Evolutionary conservation across 2,113 vertebrate species (phyloP), one percentile per base, ranked within the genome.

Genomic region (Arizona elegans): DNA sequence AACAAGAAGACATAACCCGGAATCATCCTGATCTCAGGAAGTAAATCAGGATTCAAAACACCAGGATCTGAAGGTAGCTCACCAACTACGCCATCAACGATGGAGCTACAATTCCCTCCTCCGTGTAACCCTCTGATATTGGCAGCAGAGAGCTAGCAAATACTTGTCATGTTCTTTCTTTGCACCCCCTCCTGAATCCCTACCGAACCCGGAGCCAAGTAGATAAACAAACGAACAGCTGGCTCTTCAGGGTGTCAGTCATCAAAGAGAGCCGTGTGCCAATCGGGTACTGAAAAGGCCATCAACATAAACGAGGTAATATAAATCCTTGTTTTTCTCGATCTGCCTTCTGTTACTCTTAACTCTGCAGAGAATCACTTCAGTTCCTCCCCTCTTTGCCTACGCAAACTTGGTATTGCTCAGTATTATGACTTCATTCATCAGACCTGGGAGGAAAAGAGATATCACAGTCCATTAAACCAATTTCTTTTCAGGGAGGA

Each of bases 201-300:
- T 75, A 43, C 24, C 13, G n/a, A 65, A 65, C 86, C 50, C 21
- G 8, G 62, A 93, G 55, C 93, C n/a, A 75, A 91, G 52, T 47
- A 23, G n/a, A 65, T 88, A 85, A 89, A 88, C 86, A 88, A 91
- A 85, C 13, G 47, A 91, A 54, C 90, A 91, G 54, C 90, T 93
- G 87, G 43, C 65, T 38, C 90, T 93, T 91, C 52, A 81, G 90
- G 86, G 10, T 91, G 65, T 91, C 62, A 81, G 26, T 91, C 90
- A 91, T 86, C 62, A 59, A 53, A 81, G 53, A 88, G 62, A 53
- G 11, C 13, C 3, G 65, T 54, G 17, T 88, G 90, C 90, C 90
- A 93, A 81, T 89, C 87, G 81, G 87, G 87, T 87, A 12, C 47
- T 89, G 55, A 75, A 91, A 93, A 91, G 21, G 58, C 53, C 86